These are phyloP conservation scores for Drosophila siamana DNA, from an alignment of 2,888 invertebrate species.

Conservation along the genomic window DNA sequence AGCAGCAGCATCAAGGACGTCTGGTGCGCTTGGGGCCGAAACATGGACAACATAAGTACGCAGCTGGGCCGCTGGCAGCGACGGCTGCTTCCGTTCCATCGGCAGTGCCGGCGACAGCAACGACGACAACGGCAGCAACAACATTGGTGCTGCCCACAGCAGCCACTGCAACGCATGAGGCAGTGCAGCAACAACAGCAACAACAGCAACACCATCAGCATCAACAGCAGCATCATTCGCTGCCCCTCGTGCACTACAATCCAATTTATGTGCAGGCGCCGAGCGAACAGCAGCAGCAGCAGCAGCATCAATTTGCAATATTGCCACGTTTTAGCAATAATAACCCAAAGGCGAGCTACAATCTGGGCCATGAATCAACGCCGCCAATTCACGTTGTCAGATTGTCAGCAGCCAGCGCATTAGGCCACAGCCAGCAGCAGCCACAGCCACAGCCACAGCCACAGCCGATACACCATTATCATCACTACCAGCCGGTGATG, in stretches of 20 bases:
- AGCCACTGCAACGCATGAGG: slow-evolving; percentile 40
- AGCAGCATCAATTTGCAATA: slow-evolving; percentile 74
- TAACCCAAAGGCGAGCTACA: slow-evolving; percentile 71
- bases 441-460: slow-evolving; percentile 23
- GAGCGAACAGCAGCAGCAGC: slow-evolving; percentile 58
- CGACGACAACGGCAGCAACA: slow-evolving; percentile 46
- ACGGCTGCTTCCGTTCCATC: slow-evolving; percentile 33
- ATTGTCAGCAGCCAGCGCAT: slow-evolving; percentile 69
- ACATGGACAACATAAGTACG: slow-evolving; percentile 52
- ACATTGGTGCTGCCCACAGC: slow-evolving; percentile 40
- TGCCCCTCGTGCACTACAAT: slow-evolving; percentile 77
- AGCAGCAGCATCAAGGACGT: slow-evolving; percentile 47
- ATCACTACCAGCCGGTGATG: slow-evolving; percentile 41
- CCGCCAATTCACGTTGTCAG: slow-evolving; percentile 73
- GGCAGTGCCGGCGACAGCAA: slow-evolving; percentile 51
- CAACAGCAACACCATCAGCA: slow-evolving; percentile 42
- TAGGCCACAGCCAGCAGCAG: slow-evolving; percentile 38
- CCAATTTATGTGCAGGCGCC: slow-evolving; percentile 76
- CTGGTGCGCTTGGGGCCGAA: slow-evolving; percentile 49
- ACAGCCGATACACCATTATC: slow-evolving; percentile 64
- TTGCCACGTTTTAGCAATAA: slow-evolving; percentile 75
- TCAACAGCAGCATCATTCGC: slow-evolving; percentile 44
- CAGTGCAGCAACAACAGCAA: slow-evolving; percentile 44
- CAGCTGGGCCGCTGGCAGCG: slow-evolving; percentile 24
- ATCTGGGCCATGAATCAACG: slow-evolving; percentile 67